These are phyloP conservation scores for Campoplex nolae DNA, from an alignment of 2,888 invertebrate genomes.

Conservation along the genomic window DNA sequence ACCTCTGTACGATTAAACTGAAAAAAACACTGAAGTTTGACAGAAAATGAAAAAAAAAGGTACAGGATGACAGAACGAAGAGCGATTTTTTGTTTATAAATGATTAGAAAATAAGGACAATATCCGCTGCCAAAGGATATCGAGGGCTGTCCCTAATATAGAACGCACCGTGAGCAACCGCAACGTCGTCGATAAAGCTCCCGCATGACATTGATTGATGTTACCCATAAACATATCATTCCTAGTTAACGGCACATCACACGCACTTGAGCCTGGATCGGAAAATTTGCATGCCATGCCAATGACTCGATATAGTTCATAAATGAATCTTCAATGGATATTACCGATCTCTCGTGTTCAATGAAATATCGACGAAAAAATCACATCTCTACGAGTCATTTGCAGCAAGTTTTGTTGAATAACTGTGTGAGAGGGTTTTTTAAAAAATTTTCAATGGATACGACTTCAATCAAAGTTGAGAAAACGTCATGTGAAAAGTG, in stretches of 20 bases:
- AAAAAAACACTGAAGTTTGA: not conserved
- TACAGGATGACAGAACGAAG: not conserved
- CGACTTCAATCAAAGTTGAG: not conserved
- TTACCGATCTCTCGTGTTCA: slow-evolving; percentile 41
- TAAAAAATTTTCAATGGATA: not conserved
- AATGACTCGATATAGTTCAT: slow-evolving; percentile 36
- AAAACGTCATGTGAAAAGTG: not conserved
- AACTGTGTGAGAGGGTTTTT: not conserved
- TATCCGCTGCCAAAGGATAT: slow-evolving; percentile 51
- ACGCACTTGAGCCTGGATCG: not conserved
- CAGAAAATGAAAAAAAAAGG: not conserved
- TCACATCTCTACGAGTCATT: not conserved
- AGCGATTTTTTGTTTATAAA: not conserved
- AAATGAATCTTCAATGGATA: slow-evolving; percentile 48
- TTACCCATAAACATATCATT: slow-evolving; percentile 57
- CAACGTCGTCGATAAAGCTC: slow-evolving; percentile 63
- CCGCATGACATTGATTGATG: slow-evolving; percentile 61
- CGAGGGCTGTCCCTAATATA: slow-evolving; percentile 42
- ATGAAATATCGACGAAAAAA: slow-evolving; percentile 8
- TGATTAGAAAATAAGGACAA: slow-evolving; percentile 27
- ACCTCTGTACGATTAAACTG: not conserved
- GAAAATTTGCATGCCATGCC: slow-evolving; percentile 42
- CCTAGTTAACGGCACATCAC: not conserved
- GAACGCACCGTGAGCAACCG: slow-evolving; percentile 47
- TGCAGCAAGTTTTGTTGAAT: not conserved